Percentiles rank a stretch among this genome's conserved stretches.
Evolutionary conservation across 2,888 invertebrate species (phyloP).

Genomic region (Lasioglossum oenotherae): DNA sequence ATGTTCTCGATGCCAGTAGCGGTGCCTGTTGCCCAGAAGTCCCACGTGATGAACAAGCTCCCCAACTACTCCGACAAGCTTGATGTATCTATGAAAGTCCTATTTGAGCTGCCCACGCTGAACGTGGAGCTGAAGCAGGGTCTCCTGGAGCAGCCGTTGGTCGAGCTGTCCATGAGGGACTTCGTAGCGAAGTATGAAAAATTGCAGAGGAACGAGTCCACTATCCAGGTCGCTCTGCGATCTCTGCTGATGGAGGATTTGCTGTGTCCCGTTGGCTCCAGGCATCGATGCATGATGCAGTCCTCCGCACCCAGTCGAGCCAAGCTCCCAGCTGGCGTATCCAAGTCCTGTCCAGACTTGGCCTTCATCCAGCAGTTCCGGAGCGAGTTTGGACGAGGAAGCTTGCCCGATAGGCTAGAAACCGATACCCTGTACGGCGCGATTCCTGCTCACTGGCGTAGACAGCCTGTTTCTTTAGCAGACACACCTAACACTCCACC

Average conservation of each 20-base stretch:
- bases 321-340: conserved; percentile 82
- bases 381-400: conserved; percentile 73
- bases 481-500: conserved; percentile 82
- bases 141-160: conserved; percentile 91
- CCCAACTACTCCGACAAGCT: conserved; percentile 78
- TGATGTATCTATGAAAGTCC: conserved; percentile 85
- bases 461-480: conserved; percentile 71
- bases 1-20: conserved; percentile 80
- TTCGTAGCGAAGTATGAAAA: conserved; percentile 91
- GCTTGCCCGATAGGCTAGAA: conserved; percentile 80
- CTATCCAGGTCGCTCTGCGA: conserved; percentile 91
- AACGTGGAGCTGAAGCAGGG: conserved; percentile 92
- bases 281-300: conserved; percentile 93
- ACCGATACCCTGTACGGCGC: conserved; percentile 80
- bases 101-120: conserved; percentile 90
- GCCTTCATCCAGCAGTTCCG: conserved; percentile 77
- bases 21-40: conserved; percentile 76
- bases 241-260: conserved; percentile 97
- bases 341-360: conserved; percentile 93
- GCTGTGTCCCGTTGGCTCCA: conserved; percentile 90
- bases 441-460: conserved; percentile 81
- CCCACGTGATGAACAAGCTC: conserved; percentile 76
- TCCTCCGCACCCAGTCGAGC: conserved; percentile 86
- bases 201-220: conserved; percentile 89
- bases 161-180: conserved; percentile 93